Percentiles rank a stretch among this genome's conserved stretches.
Conservation (phyloP, 2,888 invertebrate species). For the Eustalomyia histrio region DNA sequence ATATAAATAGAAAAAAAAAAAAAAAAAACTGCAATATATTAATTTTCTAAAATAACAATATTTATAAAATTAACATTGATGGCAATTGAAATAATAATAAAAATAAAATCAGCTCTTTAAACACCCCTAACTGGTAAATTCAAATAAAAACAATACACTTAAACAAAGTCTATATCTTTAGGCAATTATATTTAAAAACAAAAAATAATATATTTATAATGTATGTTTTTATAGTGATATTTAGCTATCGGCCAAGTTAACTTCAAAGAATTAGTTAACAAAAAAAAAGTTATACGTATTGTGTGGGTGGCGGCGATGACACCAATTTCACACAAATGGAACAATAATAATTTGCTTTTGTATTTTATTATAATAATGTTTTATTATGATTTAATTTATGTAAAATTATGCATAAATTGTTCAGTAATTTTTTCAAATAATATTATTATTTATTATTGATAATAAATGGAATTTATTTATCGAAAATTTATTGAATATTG, state of each 20-base stretch:
- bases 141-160: neutral
- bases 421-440: neutral
- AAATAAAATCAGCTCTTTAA: constrained; percentile 1
- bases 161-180: neutral
- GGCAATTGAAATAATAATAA: neutral
- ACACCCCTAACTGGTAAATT: neutral
- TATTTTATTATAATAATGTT: neutral
- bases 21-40: constrained; percentile 40
- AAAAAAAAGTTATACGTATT: no score
- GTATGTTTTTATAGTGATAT: constrained; percentile 37
- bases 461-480: constrained; percentile 10
- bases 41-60: constrained; percentile 30
- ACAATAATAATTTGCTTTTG: neutral
- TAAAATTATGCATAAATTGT: constrained; percentile 35
- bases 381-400: constrained; percentile 32
- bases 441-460: constrained; percentile 18
- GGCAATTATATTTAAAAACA: neutral
- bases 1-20: neutral
- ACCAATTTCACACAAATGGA: neutral
- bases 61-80: constrained; percentile 3
- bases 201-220: neutral
- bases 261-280: no score
- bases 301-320: neutral
- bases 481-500: neutral
- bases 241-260: neutral